Evolutionary conservation across 1,140 invertebrate species (phyloP).

Genomic region (Drosophila mayri): DNA sequence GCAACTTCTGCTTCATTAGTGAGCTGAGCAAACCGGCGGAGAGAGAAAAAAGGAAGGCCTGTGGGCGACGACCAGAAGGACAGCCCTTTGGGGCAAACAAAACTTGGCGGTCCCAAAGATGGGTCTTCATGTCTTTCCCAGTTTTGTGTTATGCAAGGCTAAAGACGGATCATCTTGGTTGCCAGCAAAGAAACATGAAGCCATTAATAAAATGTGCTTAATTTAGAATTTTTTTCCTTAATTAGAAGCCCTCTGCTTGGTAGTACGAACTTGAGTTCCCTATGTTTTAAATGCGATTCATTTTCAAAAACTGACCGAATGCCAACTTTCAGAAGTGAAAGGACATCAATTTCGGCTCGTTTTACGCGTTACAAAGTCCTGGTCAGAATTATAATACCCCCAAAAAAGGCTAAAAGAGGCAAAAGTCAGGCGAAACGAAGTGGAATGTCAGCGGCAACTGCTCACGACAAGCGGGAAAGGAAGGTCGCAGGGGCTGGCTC

Average conservation of each 20-base stretch:
- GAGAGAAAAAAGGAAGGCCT: neutral
- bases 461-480: constrained; percentile 16
- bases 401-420: neutral
- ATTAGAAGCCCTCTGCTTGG: neutral
- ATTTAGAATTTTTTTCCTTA: neutral
- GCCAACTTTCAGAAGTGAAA: neutral
- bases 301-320: neutral
- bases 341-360: neutral
- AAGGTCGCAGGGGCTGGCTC: constrained; percentile 5
- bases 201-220: neutral
- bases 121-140: neutral
- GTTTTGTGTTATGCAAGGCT: neutral
- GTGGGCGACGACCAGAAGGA: neutral
- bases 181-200: neutral
- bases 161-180: neutral
- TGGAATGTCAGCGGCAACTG: constrained; percentile 28
- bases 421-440: constrained; percentile 29
- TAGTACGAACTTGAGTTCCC: neutral
- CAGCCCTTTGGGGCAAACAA: constrained; percentile 2
- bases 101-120: constrained; percentile 2
- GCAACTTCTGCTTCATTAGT: constrained; percentile 65
- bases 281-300: neutral
- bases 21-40: constrained; percentile 4
- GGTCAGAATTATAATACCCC: constrained; percentile 3
- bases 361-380: neutral